phyloP scores from a whole-genome alignment of 2,797 vertebrate genomes.

The Forpus xanthops region DNA sequence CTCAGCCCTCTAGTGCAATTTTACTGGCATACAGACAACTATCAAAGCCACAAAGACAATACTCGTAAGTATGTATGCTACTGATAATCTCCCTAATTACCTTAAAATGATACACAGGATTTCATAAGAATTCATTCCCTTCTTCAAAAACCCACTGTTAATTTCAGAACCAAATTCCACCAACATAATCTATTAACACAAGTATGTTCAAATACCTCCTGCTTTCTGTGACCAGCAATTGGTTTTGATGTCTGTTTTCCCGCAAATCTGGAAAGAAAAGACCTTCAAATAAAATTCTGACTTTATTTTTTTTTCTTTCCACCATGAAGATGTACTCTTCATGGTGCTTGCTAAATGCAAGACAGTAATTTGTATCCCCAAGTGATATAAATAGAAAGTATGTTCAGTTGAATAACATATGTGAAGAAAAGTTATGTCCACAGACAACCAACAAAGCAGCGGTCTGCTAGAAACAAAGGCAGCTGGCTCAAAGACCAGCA shows the following conservation, averaged over 20 bases:
- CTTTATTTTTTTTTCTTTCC: not conserved
- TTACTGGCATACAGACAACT: not conserved
- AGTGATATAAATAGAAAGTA: slow-evolving; percentile 70
- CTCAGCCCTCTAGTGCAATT: not conserved
- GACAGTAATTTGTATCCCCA: slow-evolving; percentile 46
- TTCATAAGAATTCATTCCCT: not conserved
- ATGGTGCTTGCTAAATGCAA: not conserved
- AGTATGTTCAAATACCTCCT: not conserved
- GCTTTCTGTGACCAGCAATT: not conserved
- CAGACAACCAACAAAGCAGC: slow-evolving; percentile 62
- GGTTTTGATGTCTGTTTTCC: not conserved
- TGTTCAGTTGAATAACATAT: slow-evolving; percentile 62
- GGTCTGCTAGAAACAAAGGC: slow-evolving; percentile 40
- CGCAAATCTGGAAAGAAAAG: not conserved
- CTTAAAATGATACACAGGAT: not conserved
- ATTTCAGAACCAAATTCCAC: slow-evolving; percentile 7
- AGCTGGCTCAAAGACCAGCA: slow-evolving; percentile 33
- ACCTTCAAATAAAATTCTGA: not conserved
- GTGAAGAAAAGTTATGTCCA: slow-evolving; percentile 63
- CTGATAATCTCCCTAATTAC: not conserved
- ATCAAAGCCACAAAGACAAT: not conserved
- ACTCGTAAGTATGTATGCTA: not conserved
- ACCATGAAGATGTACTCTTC: slow-evolving; percentile 1
- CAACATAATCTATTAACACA: not conserved
- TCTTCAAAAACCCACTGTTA: not conserved